Evolutionary conservation across 2,797 vertebrate genomes (phyloP).

Genomic region (Cyclopterus lumpus): DNA sequence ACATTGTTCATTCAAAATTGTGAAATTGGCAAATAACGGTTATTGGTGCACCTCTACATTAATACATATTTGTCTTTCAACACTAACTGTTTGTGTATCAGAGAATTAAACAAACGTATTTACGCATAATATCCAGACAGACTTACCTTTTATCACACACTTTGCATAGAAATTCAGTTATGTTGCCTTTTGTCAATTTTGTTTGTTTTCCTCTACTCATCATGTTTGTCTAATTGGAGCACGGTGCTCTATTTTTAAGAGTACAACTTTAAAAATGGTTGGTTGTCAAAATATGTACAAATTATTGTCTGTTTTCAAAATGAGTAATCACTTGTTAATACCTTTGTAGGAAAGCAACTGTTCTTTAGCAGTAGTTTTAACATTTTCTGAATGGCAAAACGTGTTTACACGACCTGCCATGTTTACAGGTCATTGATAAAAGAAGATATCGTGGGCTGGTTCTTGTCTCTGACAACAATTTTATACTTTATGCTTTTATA

Average conservation of each 20-base stretch:
- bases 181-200: constrained; percentile 46
- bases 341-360: constrained; percentile 60
- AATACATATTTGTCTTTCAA: constrained; percentile 14
- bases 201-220: constrained; percentile 56
- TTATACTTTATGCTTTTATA: constrained; percentile 81
- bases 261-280: constrained; percentile 54
- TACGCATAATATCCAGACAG: constrained; percentile 16
- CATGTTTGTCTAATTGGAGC: constrained; percentile 60
- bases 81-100: constrained; percentile 24
- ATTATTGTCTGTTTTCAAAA: constrained; percentile 54
- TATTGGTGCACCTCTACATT: constrained; percentile 20
- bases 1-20: constrained; percentile 13
- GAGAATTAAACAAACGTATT: constrained; percentile 29
- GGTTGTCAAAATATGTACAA: constrained; percentile 61
- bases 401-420: constrained; percentile 79
- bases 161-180: constrained; percentile 35
- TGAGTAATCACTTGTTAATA: constrained; percentile 52
- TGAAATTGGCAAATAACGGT: constrained; percentile 4
- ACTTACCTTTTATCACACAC: constrained; percentile 33
- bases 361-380: constrained; percentile 55
- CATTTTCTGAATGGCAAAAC: constrained; percentile 65
- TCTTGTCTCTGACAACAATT: constrained; percentile 76
- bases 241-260: constrained; percentile 76
- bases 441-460: constrained; percentile 62
- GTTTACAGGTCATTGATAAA: constrained; percentile 79